Evolutionary conservation across 2,797 vertebrate genomes (phyloP).

Genomic region (Ctenopoma kingsleyae): DNA sequence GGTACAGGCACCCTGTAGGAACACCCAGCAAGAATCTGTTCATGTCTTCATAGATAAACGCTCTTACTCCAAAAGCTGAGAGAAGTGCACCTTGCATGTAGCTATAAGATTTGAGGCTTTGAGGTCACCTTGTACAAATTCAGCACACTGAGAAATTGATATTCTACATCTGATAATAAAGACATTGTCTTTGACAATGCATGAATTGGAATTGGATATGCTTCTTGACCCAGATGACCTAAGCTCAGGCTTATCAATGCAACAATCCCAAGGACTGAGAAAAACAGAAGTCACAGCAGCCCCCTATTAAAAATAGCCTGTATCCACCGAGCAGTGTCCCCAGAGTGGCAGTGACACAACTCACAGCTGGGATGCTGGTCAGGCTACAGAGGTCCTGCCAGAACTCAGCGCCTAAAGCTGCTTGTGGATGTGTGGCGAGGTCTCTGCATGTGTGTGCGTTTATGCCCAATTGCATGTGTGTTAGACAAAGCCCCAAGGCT

Average conservation of each 20-base stretch:
- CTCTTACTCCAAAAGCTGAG: slow-evolving; percentile 40
- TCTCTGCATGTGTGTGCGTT: slow-evolving; percentile 38
- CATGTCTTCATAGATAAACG: slow-evolving; percentile 36
- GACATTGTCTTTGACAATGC: slow-evolving; percentile 47
- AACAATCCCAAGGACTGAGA: slow-evolving; percentile 30
- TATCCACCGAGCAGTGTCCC: slow-evolving; percentile 46
- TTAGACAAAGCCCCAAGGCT: slow-evolving; percentile 76
- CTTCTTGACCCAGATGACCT: slow-evolving; percentile 48
- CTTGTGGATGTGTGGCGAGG: slow-evolving; percentile 41
- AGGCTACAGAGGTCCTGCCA: slow-evolving; percentile 66
- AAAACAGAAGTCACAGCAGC: slow-evolving; percentile 43
- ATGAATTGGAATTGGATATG: slow-evolving; percentile 44
- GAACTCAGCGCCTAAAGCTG: slow-evolving; percentile 58
- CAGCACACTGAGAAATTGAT: slow-evolving; percentile 40
- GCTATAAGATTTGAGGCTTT: slow-evolving; percentile 41
- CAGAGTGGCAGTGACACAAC: slow-evolving; percentile 57
- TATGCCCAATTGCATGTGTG: slow-evolving; percentile 65
- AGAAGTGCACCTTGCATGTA: slow-evolving; percentile 48
- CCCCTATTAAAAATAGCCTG: slow-evolving; percentile 53
- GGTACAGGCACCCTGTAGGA: slow-evolving; percentile 60
- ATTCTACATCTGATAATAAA: slow-evolving; percentile 51
- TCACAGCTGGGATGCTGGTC: slow-evolving; percentile 69
- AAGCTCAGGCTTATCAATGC: slow-evolving; percentile 45
- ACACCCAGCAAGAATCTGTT: slow-evolving; percentile 43
- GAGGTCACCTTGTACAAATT: slow-evolving; percentile 60